Evolutionary conservation across 2,888 invertebrate genomes (phyloP), one percentile per base, ranked within the genome.

Genomic region (Tholera decimalis): DNA sequence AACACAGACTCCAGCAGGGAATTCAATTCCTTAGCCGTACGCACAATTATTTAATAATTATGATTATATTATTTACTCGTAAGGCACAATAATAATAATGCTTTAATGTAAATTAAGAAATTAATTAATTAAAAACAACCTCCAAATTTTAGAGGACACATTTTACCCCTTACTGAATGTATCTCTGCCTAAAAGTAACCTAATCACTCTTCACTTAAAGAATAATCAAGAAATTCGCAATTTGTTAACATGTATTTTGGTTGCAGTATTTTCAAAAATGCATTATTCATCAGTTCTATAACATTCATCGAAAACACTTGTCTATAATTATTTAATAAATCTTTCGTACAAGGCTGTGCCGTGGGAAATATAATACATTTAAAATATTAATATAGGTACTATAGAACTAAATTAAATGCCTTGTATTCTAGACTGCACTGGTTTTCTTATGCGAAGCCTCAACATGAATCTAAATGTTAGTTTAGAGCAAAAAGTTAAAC

Each of bases 361-460:
- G 77, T 77, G 73, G 44, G 72, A 73, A 73, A 58, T 28, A 39
- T 13, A 20, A 11, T 73, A 43, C 13, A 30, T 30, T 76, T 62
- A 22, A 73, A 57, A 50, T 54, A 28, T 49, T 56, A 3, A 11
- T 18, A 59, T 44, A n/a, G 2, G 11, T 0, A 26, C 9, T 39
- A n/a, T 43, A 20, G n/a, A n/a, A 46, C 2, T 28, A 28, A 37
- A 57, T 35, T 7, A 37, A 54, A 76, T 15, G 46, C 28, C 28
- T 54, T 43, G 26, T 33, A 53, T 49, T 57, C 30, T 46, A 43
- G 24, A 44, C 61, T 41, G 22, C 30, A 46, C 18, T 49, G 6
- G 35, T 37, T 37, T 41, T 15, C 28, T 18, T 41, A 51, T 39
- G 56, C n/a, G 44, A 54, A 26, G 24, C 20, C 30, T 50, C 28